These are phyloP conservation scores for Malurus melanocephalus DNA, from an alignment of 2,113 vertebrate genomes.

Conservation along the genomic window DNA sequence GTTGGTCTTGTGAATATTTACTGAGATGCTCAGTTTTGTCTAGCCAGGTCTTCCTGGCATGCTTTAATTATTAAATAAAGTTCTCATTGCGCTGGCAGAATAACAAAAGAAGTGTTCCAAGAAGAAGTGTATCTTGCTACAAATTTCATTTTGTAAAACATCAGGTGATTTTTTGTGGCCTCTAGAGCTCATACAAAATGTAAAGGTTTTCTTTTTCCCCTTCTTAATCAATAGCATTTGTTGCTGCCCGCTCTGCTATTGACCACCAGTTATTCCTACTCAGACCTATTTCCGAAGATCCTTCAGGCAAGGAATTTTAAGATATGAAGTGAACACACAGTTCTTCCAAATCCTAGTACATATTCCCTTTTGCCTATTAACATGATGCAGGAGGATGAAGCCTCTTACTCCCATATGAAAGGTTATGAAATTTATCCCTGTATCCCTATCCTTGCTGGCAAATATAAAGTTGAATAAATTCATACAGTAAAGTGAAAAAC, in stretches of 20 bases:
- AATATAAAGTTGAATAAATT: neutral
- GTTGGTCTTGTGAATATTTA: neutral
- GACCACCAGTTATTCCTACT: neutral
- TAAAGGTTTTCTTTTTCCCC: neutral
- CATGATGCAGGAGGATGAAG: neutral
- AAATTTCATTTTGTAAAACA: slow-evolving; percentile 15
- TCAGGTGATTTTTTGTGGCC: neutral
- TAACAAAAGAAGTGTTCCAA: neutral
- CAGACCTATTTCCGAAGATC: neutral
- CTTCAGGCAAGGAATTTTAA: neutral
- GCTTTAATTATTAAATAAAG: neutral
- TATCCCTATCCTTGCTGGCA: too few species aligned
- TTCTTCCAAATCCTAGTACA: neutral
- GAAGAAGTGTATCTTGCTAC: slow-evolving; percentile 3
- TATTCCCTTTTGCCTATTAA: neutral
- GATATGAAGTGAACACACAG: fast-evolving
- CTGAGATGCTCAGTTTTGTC: neutral
- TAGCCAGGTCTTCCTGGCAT: neutral
- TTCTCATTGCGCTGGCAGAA: neutral
- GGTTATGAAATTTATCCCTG: neutral
- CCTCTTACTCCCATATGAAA: neutral
- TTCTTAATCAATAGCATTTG: neutral
- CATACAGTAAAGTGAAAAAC: neutral
- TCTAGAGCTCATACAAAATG: neutral
- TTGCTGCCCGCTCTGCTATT: neutral